Base-by-base conservation (phyloP, 2,113 vertebrate genomes). In the Pseudorectes ferrugineus region DNA sequence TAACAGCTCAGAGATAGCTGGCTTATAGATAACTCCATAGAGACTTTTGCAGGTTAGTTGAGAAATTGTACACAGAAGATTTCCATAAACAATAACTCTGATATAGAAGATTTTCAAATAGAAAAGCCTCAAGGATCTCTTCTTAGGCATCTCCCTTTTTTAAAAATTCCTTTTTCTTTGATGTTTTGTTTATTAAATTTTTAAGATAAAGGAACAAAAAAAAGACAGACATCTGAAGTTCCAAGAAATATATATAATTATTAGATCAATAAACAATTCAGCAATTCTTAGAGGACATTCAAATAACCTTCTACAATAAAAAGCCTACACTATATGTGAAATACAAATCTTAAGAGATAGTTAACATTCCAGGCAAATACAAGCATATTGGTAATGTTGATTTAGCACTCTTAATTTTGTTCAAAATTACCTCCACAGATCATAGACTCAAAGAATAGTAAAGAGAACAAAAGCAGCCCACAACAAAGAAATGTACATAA, bases 391-490 rank as follows among this genome's bases (percentile, higher is more conserved):
- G 78, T 83, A 88, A 89, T 67, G 81, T 92, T 95, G 88, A 97
- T 97, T 96, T 95, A 96, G 42, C 59, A 88, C 43, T 83, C 89
- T 93, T 96, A 96, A 95, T 93, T 96, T 95, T 74, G 59, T 90
- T 92, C 78, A 93, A 95, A 95, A 95, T 96, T 95, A 85, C 74
- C 43, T 90, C 72, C 72, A 96, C 89, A 93, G 38, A 95, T 95
- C 93, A 84, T 19, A 80, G 81, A 83, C 35, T 63, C 59, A 63
- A 88, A 85, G 52, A 93, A 90, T 36, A 77, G 42, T 59, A 59
- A 85, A 76, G 35, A 83, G 63, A 88, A 92, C 88, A 94, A 96
- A 96, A 95, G 65, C 36, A 73, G 35, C 51, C 52, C 40, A 95
- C 29, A 80, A 87, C 63, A 93, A 91, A 94, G 63, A 95, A 91